Evolutionary conservation across 2,797 vertebrate genomes (phyloP), one percentile per base, ranked within the genome.

Genomic region (Saxicola maurus): DNA sequence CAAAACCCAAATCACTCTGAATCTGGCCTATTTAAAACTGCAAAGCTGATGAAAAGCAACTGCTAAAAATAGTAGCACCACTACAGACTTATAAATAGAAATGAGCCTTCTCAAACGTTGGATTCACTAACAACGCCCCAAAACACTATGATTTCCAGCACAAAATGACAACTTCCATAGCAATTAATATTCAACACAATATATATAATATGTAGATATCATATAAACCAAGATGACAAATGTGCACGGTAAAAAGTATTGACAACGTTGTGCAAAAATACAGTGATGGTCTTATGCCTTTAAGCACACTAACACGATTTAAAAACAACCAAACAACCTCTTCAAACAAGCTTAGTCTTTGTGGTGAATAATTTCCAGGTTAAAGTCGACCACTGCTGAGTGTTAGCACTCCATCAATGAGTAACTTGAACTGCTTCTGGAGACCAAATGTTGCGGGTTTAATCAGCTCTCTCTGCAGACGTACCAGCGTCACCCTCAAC

Each of bases 191-290:
- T 79, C 28, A 57, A 37, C 46, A 33, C 23, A 42, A 48, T 16
- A 35, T 6, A 25, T 35, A 19, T 12, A 62, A 35, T 16, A 52
- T 24, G 24, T 12, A 13, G 17, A 31, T 25, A 3, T 21, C 33
- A 37, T 8, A 62, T 31, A 89, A 56, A 19, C 9, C 20, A 42
- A 60, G 46, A 37, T 2, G 40, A 74, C 24, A 71, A 64, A 74
- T 1, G 14, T 0, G 0, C 8, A 10, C 2, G 48, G 43, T 18
- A 76, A 74, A 49, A 60, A 1, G 3, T 4, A 78, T 16, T 13
- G 7, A 48, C 52, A 59, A 61, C 9, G 7, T 2, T 9, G 10
- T 18, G 21, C 28, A 64, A 56, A 68, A 87, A 25, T 6, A 35
- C 20, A 5, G 15, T 1, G 15, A 59, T 4, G 5, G 23, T 13